phyloP scores from a whole-genome alignment of 2,113 vertebrate species.

The Perccottus glenii region DNA sequence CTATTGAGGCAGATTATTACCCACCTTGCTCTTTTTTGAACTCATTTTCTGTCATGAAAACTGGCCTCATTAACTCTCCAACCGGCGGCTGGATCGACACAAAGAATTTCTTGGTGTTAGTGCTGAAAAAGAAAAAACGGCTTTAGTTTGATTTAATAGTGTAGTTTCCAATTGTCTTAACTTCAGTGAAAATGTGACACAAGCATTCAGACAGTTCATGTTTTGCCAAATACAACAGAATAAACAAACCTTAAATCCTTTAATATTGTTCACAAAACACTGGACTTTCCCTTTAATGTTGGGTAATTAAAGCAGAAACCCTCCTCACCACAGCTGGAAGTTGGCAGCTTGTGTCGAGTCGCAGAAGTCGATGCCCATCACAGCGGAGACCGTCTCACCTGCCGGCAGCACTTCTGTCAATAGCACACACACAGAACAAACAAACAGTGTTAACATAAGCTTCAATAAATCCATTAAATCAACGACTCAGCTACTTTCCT shows the following conservation, averaged over 20 bases:
- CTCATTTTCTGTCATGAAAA: constrained; percentile 96
- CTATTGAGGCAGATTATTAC: constrained; percentile 22
- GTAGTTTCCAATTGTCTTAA: too few relatives aligned
- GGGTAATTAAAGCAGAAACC: not conserved
- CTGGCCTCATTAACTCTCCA: constrained; percentile 91
- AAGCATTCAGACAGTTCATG: too few relatives aligned
- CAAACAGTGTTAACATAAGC: not conserved
- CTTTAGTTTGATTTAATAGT: too few relatives aligned
- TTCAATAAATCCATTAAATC: not conserved
- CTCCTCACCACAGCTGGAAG: constrained; percentile 94
- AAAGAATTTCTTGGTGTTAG: constrained; percentile 91
- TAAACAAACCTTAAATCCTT: too few relatives aligned
- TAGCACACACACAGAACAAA: not conserved
- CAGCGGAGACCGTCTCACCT: constrained; percentile 81
- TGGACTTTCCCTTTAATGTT: too few relatives aligned
- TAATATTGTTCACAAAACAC: too few relatives aligned
- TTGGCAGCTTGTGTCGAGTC: constrained; percentile 97
- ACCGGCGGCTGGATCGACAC: constrained; percentile 95
- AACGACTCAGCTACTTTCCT: not conserved
- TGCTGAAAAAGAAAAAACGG: constrained; percentile 74
- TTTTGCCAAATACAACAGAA: too few relatives aligned
- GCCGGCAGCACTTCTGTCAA: constrained; percentile 85
- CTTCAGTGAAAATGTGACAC: too few relatives aligned
- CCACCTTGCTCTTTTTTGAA: constrained; percentile 97
- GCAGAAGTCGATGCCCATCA: constrained; percentile 97